Evolutionary conservation across 2,888 invertebrate genomes (phyloP), one percentile per base, ranked within the genome.

Genomic region (Brassicogethes aeneus): DNA sequence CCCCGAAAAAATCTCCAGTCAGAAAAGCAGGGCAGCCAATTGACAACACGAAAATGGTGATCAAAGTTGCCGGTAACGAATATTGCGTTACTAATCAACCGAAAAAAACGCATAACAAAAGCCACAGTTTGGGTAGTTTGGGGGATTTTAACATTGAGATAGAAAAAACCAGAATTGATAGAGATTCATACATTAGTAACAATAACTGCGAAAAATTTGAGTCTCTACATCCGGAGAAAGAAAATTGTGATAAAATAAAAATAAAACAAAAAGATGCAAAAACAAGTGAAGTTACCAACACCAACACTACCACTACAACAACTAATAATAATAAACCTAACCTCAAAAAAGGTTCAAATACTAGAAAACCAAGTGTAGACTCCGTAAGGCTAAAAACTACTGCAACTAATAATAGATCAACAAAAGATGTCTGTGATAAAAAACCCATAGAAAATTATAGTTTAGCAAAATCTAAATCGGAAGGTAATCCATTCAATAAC

Each of bases 11-110:
- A 54, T 60, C 61, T 16, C 60, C 62, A 10, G 47, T 51, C 39
- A 38, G 52, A 45, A 50, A 46, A 17, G 45, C 43, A 12, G 58
- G 61, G 34, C 58, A 56, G 44, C 62, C 62, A 7, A 58, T 65
- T 35, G 68, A 68, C 53, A 66, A 66, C 48, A 62, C 64, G 17
- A 64, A 64, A 41, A 69, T 69, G 69, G 54, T 65, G 34, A 68
- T 69, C 40, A 68, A 65, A 51, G 67, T 68, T 31, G 69, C 65
- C n/a, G 69, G 69, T 17, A 62, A 66, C 42, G 66, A 66, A 53
- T 69, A 68, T 52, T 62, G 61, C 43, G 69, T 69, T 34, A 68
- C 65, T 37, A 68, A 67, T 45, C 59, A 59, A 34, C 61, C 61
- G 34, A 65, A 61, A 48, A 53, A 53, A 33, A 34, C 34, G 35